Conservation (phyloP, 2,797 vertebrate genomes). For the Benthosema pterotum region DNA sequence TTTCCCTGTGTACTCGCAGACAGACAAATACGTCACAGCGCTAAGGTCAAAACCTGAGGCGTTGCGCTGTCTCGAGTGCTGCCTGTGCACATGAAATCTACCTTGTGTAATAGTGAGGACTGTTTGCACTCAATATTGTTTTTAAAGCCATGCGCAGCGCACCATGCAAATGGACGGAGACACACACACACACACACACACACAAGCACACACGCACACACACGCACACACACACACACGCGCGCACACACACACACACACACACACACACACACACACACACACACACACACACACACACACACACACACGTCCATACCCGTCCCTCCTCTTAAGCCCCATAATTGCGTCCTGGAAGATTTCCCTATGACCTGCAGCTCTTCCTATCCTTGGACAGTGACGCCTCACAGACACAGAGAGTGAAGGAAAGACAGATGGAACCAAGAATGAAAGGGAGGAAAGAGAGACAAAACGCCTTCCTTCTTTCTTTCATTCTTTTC, state of each 20-base stretch:
- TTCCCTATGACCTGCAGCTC: slow-evolving; percentile 77
- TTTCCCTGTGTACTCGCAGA: slow-evolving; percentile 35
- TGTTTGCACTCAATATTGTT: slow-evolving; percentile 50
- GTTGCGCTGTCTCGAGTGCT: slow-evolving; percentile 51
- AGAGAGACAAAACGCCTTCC: neutral
- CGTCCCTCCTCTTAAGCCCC: slow-evolving; percentile 73
- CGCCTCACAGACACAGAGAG: slow-evolving; percentile 37
- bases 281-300: neutral
- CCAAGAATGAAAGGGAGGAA: neutral
- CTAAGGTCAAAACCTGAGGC: slow-evolving; percentile 77
- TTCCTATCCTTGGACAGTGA: slow-evolving; percentile 77
- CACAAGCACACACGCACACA: slow-evolving; percentile 3
- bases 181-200: neutral
- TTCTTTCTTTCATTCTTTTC: no score
- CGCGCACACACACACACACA: neutral
- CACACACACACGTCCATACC: slow-evolving; percentile 19
- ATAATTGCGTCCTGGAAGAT: slow-evolving; percentile 86
- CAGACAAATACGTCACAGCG: slow-evolving; percentile 74
- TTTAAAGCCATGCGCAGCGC: slow-evolving; percentile 60
- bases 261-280: neutral
- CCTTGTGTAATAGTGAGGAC: slow-evolving; percentile 64
- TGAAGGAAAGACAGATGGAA: slow-evolving; percentile 30
- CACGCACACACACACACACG: neutral
- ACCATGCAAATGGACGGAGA: neutral
- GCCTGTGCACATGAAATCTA: slow-evolving; percentile 68